Base-by-base conservation (phyloP, 2,888 invertebrate genomes). In the Parascotia fuliginaria region DNA sequence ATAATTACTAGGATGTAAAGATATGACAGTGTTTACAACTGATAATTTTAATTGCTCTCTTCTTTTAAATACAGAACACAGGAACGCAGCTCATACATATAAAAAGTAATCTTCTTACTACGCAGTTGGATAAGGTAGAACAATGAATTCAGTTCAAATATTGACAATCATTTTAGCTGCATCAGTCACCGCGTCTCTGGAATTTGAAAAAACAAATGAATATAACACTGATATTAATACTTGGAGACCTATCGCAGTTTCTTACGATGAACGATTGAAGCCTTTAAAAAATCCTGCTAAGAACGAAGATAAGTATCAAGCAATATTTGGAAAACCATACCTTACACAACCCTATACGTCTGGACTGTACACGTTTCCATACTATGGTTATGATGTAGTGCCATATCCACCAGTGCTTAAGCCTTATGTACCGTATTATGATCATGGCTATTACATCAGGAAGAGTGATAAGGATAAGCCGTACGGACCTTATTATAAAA, bases 291-390 rank as follows among this genome's bases (percentile, higher is more conserved):
- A 39, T 2, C 77, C 75, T 0, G 55, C 72, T 2, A 81, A 79
- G 41, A 41, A 61, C 12, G 77, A 81, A 9, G 77, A 75, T 9
- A 85, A 83, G 52, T 68, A 75, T 31, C 62, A 70, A 37, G 56
- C 54, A 16, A 59, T 50, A 11, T 34, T 46, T 31, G 61, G 63
- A 1, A 72, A 64, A 6, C 79, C 81, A 0, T 77, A 70, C 12
- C 65, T 31, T n/a, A n/a, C 73, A 9, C 54, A 55, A 9, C 66
- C 73, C 1, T 73, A 72, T 38, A 33, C 65, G 24, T 59, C 72
- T 9, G 82, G 79, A 29, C 27, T 83, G 1, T 73, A 83, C 19
- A 75, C 79, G 0, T 69, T 71, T 42, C 84, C 84, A 0, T 81
- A 78, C 45, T 78, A 75, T 36, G 58, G 52, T 2, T 76, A 79